A percentile compares a stretch with the other conserved stretches of the same genome.
Evolutionary conservation across 2,888 invertebrate genomes (phyloP).

Genomic region (Cerceris ruficornis): DNA sequence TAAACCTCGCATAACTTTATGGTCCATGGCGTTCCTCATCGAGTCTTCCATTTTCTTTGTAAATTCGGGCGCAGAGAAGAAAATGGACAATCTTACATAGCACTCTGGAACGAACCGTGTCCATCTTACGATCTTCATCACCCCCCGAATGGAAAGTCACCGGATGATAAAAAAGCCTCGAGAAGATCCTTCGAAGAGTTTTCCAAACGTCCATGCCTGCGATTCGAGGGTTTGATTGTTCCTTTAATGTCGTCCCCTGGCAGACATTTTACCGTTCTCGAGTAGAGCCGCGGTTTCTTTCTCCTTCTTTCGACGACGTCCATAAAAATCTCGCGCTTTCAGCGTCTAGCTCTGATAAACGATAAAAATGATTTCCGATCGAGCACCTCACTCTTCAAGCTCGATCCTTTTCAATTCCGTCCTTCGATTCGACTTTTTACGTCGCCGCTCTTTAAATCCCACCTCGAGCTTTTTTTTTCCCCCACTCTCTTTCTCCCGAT

Average conservation of each 20-base stretch:
- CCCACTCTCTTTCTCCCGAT: no score
- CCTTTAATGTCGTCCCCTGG: slow-evolving; percentile 42
- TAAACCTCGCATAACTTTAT: no score
- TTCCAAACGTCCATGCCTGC: slow-evolving; percentile 34
- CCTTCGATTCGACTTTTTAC: not conserved
- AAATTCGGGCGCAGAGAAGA: no score
- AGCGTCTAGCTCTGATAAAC: slow-evolving; percentile 1
- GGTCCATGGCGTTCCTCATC: no score
- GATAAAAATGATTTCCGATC: slow-evolving; percentile 15
- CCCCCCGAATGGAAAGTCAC: slow-evolving; percentile 33
- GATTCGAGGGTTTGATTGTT: slow-evolving; percentile 52
- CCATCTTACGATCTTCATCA: slow-evolving; percentile 14
- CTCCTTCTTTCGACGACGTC: slow-evolving; percentile 19
- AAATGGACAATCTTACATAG: not conserved
- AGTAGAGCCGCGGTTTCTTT: slow-evolving; percentile 4
- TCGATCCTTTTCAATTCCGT: slow-evolving; percentile 10
- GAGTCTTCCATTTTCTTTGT: no score
- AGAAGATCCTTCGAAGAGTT: slow-evolving; percentile 27
- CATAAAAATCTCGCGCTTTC: slow-evolving; percentile 8
- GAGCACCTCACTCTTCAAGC: slow-evolving; percentile 8
- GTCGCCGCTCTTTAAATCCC: no score
- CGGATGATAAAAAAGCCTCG: slow-evolving; percentile 42
- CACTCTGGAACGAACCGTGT: slow-evolving; percentile 22
- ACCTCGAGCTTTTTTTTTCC: no score
- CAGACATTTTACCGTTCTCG: slow-evolving; percentile 15